Base-by-base conservation (phyloP, 2,888 invertebrate genomes). In the Apodemia zela region DNA sequence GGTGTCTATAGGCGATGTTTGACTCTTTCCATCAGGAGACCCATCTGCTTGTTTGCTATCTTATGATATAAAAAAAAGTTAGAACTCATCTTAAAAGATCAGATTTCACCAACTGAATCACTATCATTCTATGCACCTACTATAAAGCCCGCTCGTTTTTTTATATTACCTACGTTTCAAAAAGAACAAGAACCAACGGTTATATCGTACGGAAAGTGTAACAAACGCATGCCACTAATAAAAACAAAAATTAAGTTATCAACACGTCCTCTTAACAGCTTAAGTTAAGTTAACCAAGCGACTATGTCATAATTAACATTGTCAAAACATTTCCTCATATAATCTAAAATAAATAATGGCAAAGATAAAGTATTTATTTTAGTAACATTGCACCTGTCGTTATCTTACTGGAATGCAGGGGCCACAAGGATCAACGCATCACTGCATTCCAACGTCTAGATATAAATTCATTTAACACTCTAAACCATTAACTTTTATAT, bases 391-490 rank as follows among this genome's bases (percentile, higher is more conserved):
- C 29, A 51, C 51, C 61, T 51, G n/a, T 47, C 33, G 78, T 81
- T 86, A 84, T 85, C 85, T 78, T 60, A 2, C 11, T 42, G 84
- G 81, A 81, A 85, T 83, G 82, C 73, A 68, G 73, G 67, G 65
- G 47, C 63, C 61, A 66, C n/a, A 69, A 64, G 70, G 72, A 74
- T 73, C 69, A 72, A 71, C 70, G 72, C 77, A 75, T 80, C 69
- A 63, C 67, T 66, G 72, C 81, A 82, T 85, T 82, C 81, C 78
- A 66, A 42, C 66, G 69, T 65, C 68, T 61, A 70, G 70, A 77
- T 73, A 77, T 77, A 75, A 78, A 75, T 75, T 77, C 66, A 74
- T 75, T 75, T 10, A 47, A 60, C 45, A 29, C 60, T 29, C 0
- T 4, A 11, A 54, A 29, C 29, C 54, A 57, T 25, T 15, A n/a